These are phyloP conservation scores for Coelogynopora nodosa DNA, from an alignment of 2,888 invertebrate species.

Conservation along the genomic window DNA sequence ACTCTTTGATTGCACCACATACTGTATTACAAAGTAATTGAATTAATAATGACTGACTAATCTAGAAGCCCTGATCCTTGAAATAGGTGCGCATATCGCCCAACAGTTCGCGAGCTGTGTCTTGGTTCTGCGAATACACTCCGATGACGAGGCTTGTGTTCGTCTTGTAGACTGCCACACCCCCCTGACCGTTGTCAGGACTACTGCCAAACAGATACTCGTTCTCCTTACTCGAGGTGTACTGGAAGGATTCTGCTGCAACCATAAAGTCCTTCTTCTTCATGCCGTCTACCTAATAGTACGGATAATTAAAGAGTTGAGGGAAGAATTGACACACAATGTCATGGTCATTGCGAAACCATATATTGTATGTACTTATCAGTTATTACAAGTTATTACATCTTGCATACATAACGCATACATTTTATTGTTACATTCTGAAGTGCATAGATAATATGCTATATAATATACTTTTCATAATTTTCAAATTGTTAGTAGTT, in stretches of 20 bases:
- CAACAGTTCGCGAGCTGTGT: neutral
- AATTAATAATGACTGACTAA: neutral
- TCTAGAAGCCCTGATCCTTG: constrained; percentile 6
- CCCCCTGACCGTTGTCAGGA: neutral
- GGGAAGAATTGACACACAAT: no score
- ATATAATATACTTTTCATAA: no score
- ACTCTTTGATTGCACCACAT: no score
- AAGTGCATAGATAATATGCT: no score
- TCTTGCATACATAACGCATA: no score
- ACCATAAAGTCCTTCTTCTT: neutral
- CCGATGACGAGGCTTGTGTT: neutral
- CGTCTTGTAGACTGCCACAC: neutral
- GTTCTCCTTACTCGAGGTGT: neutral
- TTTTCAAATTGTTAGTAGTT: no score
- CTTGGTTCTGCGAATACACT: neutral
- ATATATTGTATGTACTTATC: no score
- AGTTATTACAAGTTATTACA: no score
- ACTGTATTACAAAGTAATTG: no score
- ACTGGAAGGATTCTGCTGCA: neutral
- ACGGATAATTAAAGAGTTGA: neutral
- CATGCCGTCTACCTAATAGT: neutral
- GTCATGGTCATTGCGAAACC: no score
- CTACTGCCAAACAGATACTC: neutral
- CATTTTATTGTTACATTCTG: neutral
- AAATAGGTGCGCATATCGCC: neutral